Evolutionary conservation across 2,797 vertebrate genomes (phyloP).

Genomic region (Anabacerthia variegaticeps): DNA sequence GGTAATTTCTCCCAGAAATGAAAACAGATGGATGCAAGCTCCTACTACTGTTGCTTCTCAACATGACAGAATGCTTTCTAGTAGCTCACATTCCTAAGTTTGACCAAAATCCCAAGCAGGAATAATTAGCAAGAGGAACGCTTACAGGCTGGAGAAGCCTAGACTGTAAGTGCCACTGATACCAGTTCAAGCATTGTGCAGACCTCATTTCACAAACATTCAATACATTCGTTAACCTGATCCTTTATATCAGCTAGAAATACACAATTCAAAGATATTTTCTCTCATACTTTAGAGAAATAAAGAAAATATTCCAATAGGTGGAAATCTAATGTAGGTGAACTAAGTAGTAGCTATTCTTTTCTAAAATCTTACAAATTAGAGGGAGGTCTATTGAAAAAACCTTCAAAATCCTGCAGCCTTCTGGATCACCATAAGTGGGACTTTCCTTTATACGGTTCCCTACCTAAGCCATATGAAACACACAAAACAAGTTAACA

Average conservation of each 20-base stretch:
- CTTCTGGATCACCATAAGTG: background rate
- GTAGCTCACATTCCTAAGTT: background rate
- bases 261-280: background rate
- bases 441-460: background rate
- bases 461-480: background rate
- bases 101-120: background rate
- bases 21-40: background rate
- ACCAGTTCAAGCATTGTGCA: background rate
- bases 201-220: background rate
- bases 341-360: background rate
- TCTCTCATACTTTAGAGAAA: background rate
- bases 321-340: background rate
- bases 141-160: background rate
- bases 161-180: background rate
- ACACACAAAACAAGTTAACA: background rate
- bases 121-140: background rate
- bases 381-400: background rate
- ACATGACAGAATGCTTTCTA: background rate
- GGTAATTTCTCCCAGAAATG: background rate
- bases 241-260: background rate
- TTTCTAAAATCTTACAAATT: background rate
- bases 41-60: background rate
- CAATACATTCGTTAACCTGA: background rate
- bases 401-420: background rate
- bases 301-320: background rate